Evolutionary conservation across 2,888 invertebrate species (phyloP), one percentile per base, ranked within the genome.

Genomic region (Ophioninae sp.): DNA sequence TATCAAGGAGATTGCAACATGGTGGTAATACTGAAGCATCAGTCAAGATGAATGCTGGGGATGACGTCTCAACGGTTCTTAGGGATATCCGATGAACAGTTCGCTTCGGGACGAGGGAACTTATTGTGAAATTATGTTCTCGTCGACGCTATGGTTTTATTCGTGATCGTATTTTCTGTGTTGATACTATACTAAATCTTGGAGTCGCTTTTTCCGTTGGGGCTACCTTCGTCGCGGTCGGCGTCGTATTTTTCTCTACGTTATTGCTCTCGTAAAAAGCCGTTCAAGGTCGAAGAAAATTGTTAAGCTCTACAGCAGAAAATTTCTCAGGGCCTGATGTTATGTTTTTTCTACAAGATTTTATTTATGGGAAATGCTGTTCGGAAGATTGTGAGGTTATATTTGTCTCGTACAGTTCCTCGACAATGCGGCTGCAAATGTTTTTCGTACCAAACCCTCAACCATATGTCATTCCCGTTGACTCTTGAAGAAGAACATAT

Each of bases 141-240:
- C 1, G 10, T 44, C 44, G 13, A 44, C 13, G 44, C 8, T 41
- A 41, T 41, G 41, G 7, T 7, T 8, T 6, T 44, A 39, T 44
- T 44, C 67, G 13, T 44, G 41, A 21, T 44, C 21, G 50, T 13
- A 17, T 50, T 5, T 50, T 17, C 6, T 6, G 13, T 13, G 13
- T 44, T 50, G 50, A 50, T 13, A 50, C 17, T 17, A 17, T 13
- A 44, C 0, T 44, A 44, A 1, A 3, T 50, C 17, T 17, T 17
- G 50, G 17, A 50, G 13, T 50, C 13, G 50, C 6, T 50, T 23
- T 6, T n/a, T 65, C 0, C 8, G 5, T 23, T 30, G 23, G 6
- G 23, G 23, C 50, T 50, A 17, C 30, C n/a, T 23, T 68, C 68
- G 44, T 23, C 68, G 68, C 8, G 44, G 5, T 21, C 68, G 68